Evolutionary conservation across 2,797 vertebrate genomes (phyloP).

Genomic region (Prionace glauca): DNA sequence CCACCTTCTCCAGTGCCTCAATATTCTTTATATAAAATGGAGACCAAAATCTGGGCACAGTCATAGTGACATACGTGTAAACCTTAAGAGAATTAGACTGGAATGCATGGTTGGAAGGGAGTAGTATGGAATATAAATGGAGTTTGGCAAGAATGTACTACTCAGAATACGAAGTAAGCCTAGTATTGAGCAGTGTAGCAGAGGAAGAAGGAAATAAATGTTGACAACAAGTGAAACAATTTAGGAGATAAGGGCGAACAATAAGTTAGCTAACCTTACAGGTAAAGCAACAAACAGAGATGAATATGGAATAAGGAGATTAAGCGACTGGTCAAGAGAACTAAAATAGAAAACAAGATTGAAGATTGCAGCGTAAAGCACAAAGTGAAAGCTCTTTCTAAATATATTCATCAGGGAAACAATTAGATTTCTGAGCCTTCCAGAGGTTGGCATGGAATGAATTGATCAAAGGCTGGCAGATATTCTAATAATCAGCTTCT

Average conservation of each 20-base stretch:
- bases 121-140: constrained; percentile 2
- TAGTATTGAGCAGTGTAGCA: background rate
- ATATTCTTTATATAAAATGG: background rate
- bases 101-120: background rate
- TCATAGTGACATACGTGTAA: background rate
- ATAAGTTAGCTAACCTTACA: background rate
- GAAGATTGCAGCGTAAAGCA: background rate
- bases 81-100: background rate
- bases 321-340: background rate
- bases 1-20: background rate
- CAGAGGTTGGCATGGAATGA: background rate
- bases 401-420: constrained; percentile 6
- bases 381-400: background rate
- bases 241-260: constrained; percentile 31
- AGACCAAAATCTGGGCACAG: background rate
- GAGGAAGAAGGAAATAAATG: background rate
- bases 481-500: background rate
- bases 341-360: background rate
- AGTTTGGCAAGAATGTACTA: background rate
- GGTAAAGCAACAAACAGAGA: background rate
- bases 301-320: background rate
- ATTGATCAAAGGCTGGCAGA: constrained; percentile 27
- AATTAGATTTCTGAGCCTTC: background rate
- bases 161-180: constrained; percentile 11
- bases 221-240: background rate